These are phyloP conservation scores for Agapornis roseicollis DNA, from an alignment of 2,113 vertebrate species.

Conservation along the genomic window DNA sequence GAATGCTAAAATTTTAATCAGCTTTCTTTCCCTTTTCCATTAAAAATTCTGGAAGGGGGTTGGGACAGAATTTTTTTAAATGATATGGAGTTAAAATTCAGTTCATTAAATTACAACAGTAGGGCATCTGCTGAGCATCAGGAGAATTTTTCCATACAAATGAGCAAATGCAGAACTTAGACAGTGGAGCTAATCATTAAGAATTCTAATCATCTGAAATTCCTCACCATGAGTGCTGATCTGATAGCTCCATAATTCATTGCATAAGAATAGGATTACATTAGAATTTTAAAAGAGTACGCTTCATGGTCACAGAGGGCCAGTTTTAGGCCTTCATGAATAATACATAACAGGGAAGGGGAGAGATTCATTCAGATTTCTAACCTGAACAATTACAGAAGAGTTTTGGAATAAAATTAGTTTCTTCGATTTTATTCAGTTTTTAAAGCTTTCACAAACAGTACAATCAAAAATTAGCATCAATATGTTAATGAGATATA, in stretches of 20 bases:
- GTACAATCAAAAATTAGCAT: background rate
- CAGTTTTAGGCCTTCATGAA: slow-evolving; percentile 16
- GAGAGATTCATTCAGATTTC: background rate
- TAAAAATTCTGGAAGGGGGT: background rate
- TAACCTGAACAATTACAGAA: slow-evolving; percentile 13
- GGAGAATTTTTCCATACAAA: slow-evolving; percentile 43
- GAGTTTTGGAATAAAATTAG: background rate
- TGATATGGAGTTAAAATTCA: background rate
- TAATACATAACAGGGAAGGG: background rate
- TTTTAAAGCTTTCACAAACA: slow-evolving; percentile 2
- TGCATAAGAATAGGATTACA: background rate
- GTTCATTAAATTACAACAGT: slow-evolving; percentile 47
- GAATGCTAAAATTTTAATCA: background rate
- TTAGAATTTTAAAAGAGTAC: slow-evolving; percentile 29
- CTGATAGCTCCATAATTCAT: slow-evolving; percentile 43
- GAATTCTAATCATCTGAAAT: slow-evolving; percentile 53
- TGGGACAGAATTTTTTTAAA: background rate
- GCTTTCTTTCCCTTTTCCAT: background rate
- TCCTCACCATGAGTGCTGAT: slow-evolving; percentile 14
- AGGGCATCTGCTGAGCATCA: slow-evolving; percentile 18
- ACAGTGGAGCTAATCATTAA: slow-evolving; percentile 33
- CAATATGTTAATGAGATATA: background rate
- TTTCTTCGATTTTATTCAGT: background rate
- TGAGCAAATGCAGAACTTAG: slow-evolving; percentile 1
- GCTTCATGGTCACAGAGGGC: background rate